These are phyloP conservation scores for Phengaris arion DNA, from an alignment of 2,888 invertebrate genomes.

Conservation along the genomic window DNA sequence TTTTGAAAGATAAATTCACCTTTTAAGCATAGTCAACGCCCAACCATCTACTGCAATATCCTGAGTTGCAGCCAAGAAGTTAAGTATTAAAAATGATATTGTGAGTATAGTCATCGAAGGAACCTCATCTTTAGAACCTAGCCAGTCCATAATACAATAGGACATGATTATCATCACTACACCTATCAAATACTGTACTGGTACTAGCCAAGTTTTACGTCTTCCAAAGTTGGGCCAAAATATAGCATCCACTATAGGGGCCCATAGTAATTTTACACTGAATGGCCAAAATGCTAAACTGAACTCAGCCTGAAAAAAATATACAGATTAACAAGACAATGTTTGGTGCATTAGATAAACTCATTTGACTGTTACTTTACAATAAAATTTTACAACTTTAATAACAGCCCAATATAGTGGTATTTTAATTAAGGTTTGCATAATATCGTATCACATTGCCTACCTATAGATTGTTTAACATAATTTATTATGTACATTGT, in stretches of 20 bases:
- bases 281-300: constrained; percentile 97
- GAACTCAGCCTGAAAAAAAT: constrained; percentile 86
- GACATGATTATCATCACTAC: constrained; percentile 94
- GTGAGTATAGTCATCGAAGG: constrained; percentile 91
- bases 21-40: constrained; percentile 98
- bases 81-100: constrained; percentile 91
- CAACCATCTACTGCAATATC: constrained; percentile 99
- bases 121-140: constrained; percentile 81
- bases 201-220: constrained; percentile 97
- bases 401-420: too few species aligned
- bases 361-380: too few species aligned
- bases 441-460: too few species aligned
- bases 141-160: constrained; percentile 84
- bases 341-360: too few species aligned
- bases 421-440: too few species aligned
- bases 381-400: too few species aligned
- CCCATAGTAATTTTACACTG: constrained; percentile 96
- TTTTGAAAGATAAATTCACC: constrained; percentile 67
- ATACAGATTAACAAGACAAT: too few species aligned
- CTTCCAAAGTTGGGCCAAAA: constrained; percentile 92
- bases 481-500: too few species aligned
- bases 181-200: constrained; percentile 94
- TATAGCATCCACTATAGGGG: constrained; percentile 97
- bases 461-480: too few species aligned
- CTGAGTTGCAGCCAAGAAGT: constrained; percentile 98